These are phyloP conservation scores for Pangasius krempfi DNA, from an alignment of 2,797 vertebrate species.

Conservation along the genomic window DNA sequence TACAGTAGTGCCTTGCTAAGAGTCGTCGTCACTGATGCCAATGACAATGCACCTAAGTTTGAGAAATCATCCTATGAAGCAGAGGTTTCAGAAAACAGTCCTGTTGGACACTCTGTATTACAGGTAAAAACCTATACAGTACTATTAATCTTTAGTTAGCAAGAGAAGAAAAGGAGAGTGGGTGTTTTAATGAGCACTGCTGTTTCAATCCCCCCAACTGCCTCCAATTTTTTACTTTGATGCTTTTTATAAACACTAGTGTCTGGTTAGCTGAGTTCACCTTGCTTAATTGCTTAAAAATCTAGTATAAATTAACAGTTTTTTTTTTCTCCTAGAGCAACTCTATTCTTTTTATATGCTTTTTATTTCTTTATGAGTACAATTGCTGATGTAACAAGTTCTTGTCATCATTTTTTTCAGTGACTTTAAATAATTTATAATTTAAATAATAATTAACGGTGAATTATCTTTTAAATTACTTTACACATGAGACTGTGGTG, in stretches of 20 bases:
- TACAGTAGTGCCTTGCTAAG: constrained; percentile 94
- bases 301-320: constrained; percentile 24
- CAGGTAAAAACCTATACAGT: constrained; percentile 79
- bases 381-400: constrained; percentile 2
- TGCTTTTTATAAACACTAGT: constrained; percentile 43
- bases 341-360: constrained; percentile 16
- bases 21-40: constrained; percentile 93
- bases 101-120: constrained; percentile 92
- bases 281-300: constrained; percentile 46
- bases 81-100: constrained; percentile 93
- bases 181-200: constrained; percentile 56
- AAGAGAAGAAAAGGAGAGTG: constrained; percentile 42
- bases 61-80: constrained; percentile 91
- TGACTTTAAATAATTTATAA: constrained; percentile 16
- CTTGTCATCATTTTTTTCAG: constrained; percentile 8
- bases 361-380: constrained; percentile 16
- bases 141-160: constrained; percentile 43
- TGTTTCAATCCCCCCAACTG: constrained; percentile 43
- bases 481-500: neutral
- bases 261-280: constrained; percentile 29
- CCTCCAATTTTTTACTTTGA: constrained; percentile 52
- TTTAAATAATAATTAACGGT: no score
- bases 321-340: constrained; percentile 30
- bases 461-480: constrained; percentile 20
- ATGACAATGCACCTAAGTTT: constrained; percentile 94